Percentiles rank a stretch among this genome's conserved stretches.
Conservation (phyloP, 1,140 invertebrate species). For the Galendromus occidentalis region DNA sequence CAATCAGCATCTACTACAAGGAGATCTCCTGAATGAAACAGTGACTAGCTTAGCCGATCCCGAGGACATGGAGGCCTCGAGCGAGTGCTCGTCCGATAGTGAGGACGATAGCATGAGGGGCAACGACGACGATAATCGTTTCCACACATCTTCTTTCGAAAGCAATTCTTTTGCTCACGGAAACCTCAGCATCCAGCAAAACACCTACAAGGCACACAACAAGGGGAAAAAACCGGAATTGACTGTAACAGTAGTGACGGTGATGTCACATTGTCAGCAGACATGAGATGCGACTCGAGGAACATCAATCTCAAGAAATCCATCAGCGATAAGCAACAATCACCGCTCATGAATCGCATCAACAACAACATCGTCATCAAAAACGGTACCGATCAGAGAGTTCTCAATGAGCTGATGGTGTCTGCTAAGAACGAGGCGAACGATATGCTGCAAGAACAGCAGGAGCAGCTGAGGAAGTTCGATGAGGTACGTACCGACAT, state of each 20-base stretch:
- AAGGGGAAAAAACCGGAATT: no score
- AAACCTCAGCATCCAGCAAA: no score
- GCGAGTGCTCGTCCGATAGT: neutral
- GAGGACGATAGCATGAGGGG: neutral
- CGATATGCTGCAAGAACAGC: neutral
- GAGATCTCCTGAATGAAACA: neutral
- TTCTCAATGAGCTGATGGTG: no score
- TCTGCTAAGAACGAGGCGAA: neutral
- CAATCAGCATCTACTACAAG: neutral
- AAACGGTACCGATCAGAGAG: no score
- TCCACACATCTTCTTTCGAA: no score
- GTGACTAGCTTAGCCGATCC: neutral
- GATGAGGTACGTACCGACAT: conserved; percentile 3
- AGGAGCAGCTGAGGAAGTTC: neutral
- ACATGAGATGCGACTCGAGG: neutral
- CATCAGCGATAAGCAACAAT: neutral
- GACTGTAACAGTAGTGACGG: no score
- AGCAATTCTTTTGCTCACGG: no score
- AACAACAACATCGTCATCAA: neutral
- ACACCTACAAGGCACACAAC: no score
- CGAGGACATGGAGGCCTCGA: conserved; percentile 4
- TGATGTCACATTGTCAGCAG: no score
- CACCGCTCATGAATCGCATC: neutral
- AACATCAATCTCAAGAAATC: neutral
- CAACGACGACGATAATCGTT: no score